A percentile compares a stretch with the other conserved stretches of the same genome.
These are phyloP conservation scores for Hydrolagus affinis DNA, from an alignment of 2,113 vertebrate species.

Conservation along the genomic window DNA sequence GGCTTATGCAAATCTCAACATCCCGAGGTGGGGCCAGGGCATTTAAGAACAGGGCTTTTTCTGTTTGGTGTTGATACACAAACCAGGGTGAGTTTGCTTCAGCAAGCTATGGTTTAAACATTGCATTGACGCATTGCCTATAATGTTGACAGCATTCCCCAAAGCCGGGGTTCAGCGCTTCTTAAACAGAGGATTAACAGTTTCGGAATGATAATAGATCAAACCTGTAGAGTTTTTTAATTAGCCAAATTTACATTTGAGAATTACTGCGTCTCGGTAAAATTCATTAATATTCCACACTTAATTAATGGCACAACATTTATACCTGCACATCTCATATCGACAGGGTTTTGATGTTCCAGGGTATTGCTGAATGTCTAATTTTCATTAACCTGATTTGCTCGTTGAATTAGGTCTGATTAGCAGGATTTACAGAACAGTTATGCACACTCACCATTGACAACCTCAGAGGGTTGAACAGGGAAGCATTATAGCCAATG, in stretches of 20 bases:
- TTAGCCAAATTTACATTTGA: not conserved
- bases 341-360: not conserved
- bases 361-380: too few species aligned
- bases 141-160: not conserved
- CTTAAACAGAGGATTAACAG: not conserved
- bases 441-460: not conserved
- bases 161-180: not conserved
- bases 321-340: not conserved
- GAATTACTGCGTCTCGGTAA: not conserved
- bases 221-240: not conserved
- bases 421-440: not conserved
- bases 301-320: not conserved
- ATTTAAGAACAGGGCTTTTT: too few species aligned
- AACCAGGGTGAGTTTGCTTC: too few species aligned
- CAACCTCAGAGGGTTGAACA: not conserved
- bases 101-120: too few species aligned
- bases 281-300: not conserved
- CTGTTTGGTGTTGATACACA: too few species aligned
- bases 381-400: conserved; percentile 2
- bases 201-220: not conserved
- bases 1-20: too few species aligned
- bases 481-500: too few species aligned
- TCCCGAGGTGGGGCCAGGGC: too few species aligned
- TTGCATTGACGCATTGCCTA: too few species aligned
- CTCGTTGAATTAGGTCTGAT: not conserved